Evolutionary conservation across 23 tunicate species (phyloP).

Genomic region (Ascidia mentula): DNA sequence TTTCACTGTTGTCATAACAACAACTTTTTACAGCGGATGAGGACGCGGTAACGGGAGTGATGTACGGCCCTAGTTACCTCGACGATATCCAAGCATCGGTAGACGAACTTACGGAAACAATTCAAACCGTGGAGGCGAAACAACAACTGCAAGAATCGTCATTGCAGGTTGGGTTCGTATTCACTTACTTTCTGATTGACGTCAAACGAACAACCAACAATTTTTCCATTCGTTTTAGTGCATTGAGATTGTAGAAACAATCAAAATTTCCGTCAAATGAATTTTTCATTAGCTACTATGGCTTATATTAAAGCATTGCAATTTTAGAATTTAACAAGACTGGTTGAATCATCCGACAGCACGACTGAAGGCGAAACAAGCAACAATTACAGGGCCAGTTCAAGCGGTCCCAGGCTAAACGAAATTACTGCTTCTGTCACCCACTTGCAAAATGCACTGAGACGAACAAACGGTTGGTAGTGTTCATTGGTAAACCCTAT

Average conservation of each 20-base stretch:
- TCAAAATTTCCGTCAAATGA: no score
- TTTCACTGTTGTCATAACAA: no score
- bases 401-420: not conserved
- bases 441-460: not conserved
- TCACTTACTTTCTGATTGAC: no score
- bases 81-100: constrained; percentile 3
- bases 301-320: no score
- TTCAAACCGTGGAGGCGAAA: not conserved
- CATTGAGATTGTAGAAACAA: no score
- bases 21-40: not conserved
- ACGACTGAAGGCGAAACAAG: not conserved
- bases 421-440: not conserved
- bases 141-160: not conserved
- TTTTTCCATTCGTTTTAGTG: no score
- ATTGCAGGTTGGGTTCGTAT: not conserved
- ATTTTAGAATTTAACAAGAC: constrained; percentile 6
- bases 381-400: not conserved
- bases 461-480: not conserved
- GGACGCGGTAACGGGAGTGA: constrained; percentile 1
- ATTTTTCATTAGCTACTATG: no score
- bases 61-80: not conserved
- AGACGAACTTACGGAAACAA: constrained; percentile 4
- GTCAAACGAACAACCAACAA: no score
- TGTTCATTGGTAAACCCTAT: no score
- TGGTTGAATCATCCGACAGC: not conserved